Evolutionary conservation across 2,797 vertebrate species (phyloP), one percentile per base, ranked within the genome.

Genomic region (Graptemys geographica): DNA sequence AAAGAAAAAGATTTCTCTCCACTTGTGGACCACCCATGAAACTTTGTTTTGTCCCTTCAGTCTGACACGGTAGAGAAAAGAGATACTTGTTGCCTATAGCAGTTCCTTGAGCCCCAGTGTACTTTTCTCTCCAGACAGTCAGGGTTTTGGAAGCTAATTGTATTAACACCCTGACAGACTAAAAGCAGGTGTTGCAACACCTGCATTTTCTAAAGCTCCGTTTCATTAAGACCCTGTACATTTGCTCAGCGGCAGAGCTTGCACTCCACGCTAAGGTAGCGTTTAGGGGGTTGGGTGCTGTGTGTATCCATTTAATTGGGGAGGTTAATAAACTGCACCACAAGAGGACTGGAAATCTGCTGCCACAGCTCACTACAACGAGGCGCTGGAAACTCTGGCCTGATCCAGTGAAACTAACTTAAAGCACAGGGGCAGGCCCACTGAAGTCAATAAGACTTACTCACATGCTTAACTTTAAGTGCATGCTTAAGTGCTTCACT

Each of bases 1-100:
- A 78, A 90, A 88, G 90, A 88, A 59, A 91, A 96, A 87, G 92
- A 91, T 93, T 90, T 86, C 15, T 49, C 86, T 23, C 74, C 83
- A 90, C 79, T 49, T 91, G 62, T 56, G 85, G 98, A 98, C 98
- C 98, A 98, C 98, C 98, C 98, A 97, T 84, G 98, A 97, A 97
- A 96, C 90, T 90, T 95, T 96, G 92, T 94, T 98, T 98, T 94
- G 96, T 97, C 93, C 95, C 94, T 94, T 96, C 96, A 96, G 97
- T 96, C 96, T 97, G 92, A 95, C 85, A 91, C 72, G 93, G 94
- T 76, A 89, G 94, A 97, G 97, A 97, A 97, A 97, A 97, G 96
- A 89, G 96, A 94, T 90, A 87, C 94, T 96, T 95, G 86, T 87
- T 96, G 93, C 95, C 96, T 93, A 85, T 95, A 96, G 91, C 65